Evolutionary conservation across 1,140 invertebrate species (phyloP), one percentile per base, ranked within the genome.

Genomic region (Solen grandis): DNA sequence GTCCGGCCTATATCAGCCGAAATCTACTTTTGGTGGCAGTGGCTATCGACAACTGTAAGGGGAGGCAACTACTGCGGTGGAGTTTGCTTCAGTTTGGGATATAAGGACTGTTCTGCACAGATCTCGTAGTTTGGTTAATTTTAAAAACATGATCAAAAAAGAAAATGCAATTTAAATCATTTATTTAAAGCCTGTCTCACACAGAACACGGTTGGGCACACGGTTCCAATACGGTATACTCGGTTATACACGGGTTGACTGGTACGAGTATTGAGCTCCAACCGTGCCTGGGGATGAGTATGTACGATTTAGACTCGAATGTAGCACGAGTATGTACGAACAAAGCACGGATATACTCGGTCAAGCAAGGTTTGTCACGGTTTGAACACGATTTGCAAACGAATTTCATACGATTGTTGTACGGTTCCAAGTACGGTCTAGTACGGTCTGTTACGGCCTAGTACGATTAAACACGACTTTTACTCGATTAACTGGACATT

Each of bases 301-400:
- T 46, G 8, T 46, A 62, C 59, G 59, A 62, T n/a, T 62, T 29
- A 62, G 59, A 62, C 59, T 62, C 31, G 59, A 62, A 62, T 62
- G 59, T 62, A 62, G 59, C 59, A 33, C 16, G 16, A 31, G 59
- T 31, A 62, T 62, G 29, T 62, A 62, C 41, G 41, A 46, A 46
- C 41, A 46, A 46, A 46, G 41, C 41, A 46, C 41, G 41, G 41
- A 10, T 46, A 46, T 46, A 46, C 41, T 46, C 41, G 41, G 41
- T 46, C 41, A 46, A 46, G 41, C 41, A n/a, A n/a, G n/a, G n/a
- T 46, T 46, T 46, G 41, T 46, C 8, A 46, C 41, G 41, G 8
- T 46, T 46, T 46, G 41, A 46, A 46, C 41, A 46, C 41, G 41
- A 46, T 46, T 46, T 46, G 41, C 41, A 46, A 46, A 46, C 41